Percentiles rank a stretch among this genome's conserved stretches.
These are phyloP conservation scores for Zosterops hypoxanthus DNA, from an alignment of 2,113 vertebrate species.

Conservation along the genomic window DNA sequence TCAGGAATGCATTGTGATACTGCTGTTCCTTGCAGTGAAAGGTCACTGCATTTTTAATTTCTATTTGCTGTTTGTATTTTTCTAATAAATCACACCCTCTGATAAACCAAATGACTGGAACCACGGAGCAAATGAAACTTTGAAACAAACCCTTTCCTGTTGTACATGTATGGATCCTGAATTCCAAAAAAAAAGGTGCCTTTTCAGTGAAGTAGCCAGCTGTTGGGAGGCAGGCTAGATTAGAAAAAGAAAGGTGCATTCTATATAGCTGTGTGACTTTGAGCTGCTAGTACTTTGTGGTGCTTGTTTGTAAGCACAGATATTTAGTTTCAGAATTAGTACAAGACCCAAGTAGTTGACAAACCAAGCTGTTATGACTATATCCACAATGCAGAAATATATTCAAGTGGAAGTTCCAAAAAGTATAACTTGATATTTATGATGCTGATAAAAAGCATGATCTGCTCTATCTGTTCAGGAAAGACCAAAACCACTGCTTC, in stretches of 20 bases:
- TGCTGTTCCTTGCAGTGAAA: conserved; percentile 28
- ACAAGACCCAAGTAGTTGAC: neutral
- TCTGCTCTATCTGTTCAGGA: neutral
- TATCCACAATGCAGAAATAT: neutral
- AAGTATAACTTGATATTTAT: neutral
- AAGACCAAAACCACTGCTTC: neutral
- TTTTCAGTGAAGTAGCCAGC: neutral
- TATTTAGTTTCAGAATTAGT: conserved; percentile 37
- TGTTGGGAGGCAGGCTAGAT: neutral
- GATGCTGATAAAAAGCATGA: neutral
- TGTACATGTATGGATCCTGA: neutral
- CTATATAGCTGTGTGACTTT: neutral
- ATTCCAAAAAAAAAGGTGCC: neutral
- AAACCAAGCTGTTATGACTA: neutral
- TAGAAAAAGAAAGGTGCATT: neutral
- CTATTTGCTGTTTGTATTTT: neutral
- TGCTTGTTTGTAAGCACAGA: neutral
- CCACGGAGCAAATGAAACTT: neutral
- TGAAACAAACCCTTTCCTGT: neutral
- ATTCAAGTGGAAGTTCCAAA: neutral
- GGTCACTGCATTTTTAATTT: conserved; percentile 46
- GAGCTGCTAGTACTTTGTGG: neutral
- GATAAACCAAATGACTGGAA: conserved; percentile 23
- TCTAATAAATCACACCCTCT: conserved; percentile 26
- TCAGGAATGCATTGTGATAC: conserved; percentile 31